A percentile compares a stretch with the other conserved stretches of the same genome.
These are phyloP conservation scores for Phrynocephalus guinanensis DNA, from an alignment of 2,797 vertebrate species.

Conservation along the genomic window DNA sequence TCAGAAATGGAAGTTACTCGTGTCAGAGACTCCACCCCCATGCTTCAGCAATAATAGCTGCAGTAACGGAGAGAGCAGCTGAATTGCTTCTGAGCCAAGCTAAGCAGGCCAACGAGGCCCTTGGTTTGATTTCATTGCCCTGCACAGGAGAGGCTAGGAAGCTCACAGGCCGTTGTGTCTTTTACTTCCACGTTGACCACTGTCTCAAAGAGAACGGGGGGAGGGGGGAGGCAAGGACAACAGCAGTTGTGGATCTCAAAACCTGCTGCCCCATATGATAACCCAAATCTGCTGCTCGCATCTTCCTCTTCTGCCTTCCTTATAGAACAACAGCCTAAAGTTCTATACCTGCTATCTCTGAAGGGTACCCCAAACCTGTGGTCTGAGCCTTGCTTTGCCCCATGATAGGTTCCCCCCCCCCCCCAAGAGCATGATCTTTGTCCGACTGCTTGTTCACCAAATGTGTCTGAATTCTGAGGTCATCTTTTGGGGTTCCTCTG, in stretches of 20 bases:
- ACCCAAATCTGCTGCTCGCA: too few relatives aligned
- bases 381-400: not conserved
- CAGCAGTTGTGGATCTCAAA: too few relatives aligned
- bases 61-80: not conserved
- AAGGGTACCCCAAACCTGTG: not conserved
- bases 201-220: not conserved
- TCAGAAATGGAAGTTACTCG: not conserved
- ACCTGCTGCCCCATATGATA: too few relatives aligned
- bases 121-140: not conserved
- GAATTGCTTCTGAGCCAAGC: not conserved
- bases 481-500: not conserved
- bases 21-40: not conserved
- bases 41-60: not conserved
- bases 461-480: not conserved
- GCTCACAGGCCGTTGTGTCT: not conserved
- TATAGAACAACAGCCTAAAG: not conserved
- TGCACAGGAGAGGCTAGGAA: not conserved
- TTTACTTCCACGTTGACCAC: not conserved
- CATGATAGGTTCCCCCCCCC: not conserved
- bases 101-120: not conserved
- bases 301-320: not conserved
- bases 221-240: not conserved
- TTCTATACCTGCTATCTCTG: not conserved
- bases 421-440: not conserved
- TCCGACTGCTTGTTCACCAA: not conserved